Evolutionary conservation across 2,113 vertebrate species (phyloP), one percentile per base, ranked within the genome.

Genomic region (Pseudopipra pipra): DNA sequence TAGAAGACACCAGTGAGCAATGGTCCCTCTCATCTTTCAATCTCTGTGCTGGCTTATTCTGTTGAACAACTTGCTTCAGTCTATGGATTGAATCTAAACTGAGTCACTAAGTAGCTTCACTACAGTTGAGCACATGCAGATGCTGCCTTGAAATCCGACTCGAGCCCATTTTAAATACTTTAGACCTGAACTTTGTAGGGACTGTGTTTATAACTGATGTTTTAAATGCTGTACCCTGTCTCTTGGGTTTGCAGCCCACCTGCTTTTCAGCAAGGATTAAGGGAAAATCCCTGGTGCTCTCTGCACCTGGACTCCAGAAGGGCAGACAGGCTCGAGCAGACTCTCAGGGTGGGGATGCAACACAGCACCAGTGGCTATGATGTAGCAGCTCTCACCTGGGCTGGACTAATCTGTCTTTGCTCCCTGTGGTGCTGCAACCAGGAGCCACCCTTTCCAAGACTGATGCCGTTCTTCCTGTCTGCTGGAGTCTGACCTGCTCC

Each of bases 121-220:
- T 71, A 22, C 30, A 74, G 28, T 4, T 76, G n/a, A 11, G 16
- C 27, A 72, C 19, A 39, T 41, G 44, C 24, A 62, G 49, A 46
- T 27, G 14, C 21, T 92, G 33, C n/a, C 51, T 83, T 71, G 24
- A 93, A 84, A 46, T 43, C 15, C 12, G 71, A 54, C 51, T 63
- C 30, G 49, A 58, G 28, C 7, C 25, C 13, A n/a, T 24, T 24
- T 30, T 67, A 58, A 90, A 80, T 28, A 30, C 33, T 30, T 74
- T 58, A 63, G 27, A 37, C 21, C 21, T 39, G 23, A 83, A 51
- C 7, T 92, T 58, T n/a, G n/a, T n/a, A 18, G 25, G 8, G 5
- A 6, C 6, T 62, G 2, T 39, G 7, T 62, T 83, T 47, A 33
- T 39, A 62, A 62, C 0, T 1, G 1, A 12, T 59, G 24, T 6